A percentile compares a stretch with the other conserved stretches of the same genome.
These are phyloP conservation scores for Ganaspis brasiliensis DNA, from an alignment of 2,888 invertebrate genomes.

Conservation along the genomic window DNA sequence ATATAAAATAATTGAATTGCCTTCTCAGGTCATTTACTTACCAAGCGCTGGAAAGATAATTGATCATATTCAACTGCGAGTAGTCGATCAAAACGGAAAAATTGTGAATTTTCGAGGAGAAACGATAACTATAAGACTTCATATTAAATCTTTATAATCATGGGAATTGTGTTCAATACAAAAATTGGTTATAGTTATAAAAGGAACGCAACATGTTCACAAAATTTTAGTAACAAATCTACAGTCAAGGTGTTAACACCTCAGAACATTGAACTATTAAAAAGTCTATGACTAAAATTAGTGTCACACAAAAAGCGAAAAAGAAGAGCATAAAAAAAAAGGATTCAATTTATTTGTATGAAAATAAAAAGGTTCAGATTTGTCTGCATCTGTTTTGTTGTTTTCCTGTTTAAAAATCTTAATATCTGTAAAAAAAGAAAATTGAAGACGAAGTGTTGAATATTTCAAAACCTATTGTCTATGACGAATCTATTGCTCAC, in stretches of 20 bases:
- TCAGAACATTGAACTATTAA: constrained; percentile 50
- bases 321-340: no score
- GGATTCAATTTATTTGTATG: no score
- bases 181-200: constrained; percentile 50
- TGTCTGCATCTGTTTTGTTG: neutral
- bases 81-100: constrained; percentile 61
- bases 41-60: constrained; percentile 53
- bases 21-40: constrained; percentile 31
- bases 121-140: constrained; percentile 60
- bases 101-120: constrained; percentile 61
- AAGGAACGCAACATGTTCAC: constrained; percentile 1
- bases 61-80: constrained; percentile 58
- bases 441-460: neutral
- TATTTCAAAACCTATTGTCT: neutral
- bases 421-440: neutral
- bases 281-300: constrained; percentile 51
- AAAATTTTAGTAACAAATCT: constrained; percentile 33
- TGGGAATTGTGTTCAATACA: constrained; percentile 46
- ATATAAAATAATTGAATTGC: constrained; percentile 71
- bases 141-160: constrained; percentile 52
- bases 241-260: constrained; percentile 48
- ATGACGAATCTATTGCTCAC: constrained; percentile 38
- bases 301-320: neutral
- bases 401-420: neutral
- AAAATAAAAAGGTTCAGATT: neutral